These are phyloP conservation scores for Alviniconcha marisindica DNA, from an alignment of 1,140 invertebrate genomes.

Conservation along the genomic window DNA sequence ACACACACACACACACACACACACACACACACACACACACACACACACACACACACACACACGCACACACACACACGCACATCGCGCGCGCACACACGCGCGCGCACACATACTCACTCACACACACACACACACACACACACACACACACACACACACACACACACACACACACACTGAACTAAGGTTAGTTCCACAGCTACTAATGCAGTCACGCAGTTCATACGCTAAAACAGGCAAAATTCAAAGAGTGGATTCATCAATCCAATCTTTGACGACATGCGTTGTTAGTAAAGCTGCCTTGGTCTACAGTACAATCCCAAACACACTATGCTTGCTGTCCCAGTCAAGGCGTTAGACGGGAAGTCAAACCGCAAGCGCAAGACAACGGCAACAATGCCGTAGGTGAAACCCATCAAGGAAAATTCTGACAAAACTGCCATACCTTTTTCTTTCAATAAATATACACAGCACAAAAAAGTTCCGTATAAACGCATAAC, in stretches of 20 bases:
- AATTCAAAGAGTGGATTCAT: not conserved
- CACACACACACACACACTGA: not conserved
- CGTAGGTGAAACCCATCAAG: too few relatives aligned
- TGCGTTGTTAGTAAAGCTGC: not conserved
- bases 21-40: not conserved
- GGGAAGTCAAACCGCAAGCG: too few relatives aligned
- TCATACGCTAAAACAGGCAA: not conserved
- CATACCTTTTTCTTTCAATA: too few relatives aligned
- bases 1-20: not conserved
- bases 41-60: not conserved
- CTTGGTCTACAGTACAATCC: not conserved
- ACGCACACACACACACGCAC: not conserved
- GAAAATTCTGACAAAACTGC: too few relatives aligned
- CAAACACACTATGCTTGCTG: too few relatives aligned
- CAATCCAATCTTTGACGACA: not conserved
- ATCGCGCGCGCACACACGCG: not conserved
- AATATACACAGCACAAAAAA: too few relatives aligned
- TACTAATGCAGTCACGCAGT: not conserved
- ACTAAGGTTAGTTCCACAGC: not conserved
- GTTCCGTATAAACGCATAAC: too few relatives aligned
- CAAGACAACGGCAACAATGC: too few relatives aligned
- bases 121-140: conserved; percentile 12
- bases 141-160: too few relatives aligned
- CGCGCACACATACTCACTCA: not conserved
- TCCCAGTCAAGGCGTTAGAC: too few relatives aligned